These are phyloP conservation scores for Chionodraco myersi DNA, from an alignment of 2,113 vertebrate species.

Conservation along the genomic window DNA sequence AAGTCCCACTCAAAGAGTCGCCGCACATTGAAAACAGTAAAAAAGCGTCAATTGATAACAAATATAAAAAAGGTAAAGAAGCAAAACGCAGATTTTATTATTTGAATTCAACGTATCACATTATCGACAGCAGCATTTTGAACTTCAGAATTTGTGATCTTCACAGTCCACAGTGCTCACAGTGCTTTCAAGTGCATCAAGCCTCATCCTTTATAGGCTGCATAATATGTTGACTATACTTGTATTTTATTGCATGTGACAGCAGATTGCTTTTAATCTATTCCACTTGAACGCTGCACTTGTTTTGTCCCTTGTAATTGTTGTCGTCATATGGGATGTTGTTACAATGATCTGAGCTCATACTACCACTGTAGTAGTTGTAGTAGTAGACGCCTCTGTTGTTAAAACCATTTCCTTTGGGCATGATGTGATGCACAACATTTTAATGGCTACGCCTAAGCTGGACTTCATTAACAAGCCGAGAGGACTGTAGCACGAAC, in stretches of 20 bases:
- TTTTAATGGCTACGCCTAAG: conserved; percentile 27
- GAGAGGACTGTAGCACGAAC: conserved; percentile 42
- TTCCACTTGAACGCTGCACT: conserved; percentile 26
- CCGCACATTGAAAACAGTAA: no score
- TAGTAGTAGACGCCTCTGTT: conserved; percentile 4
- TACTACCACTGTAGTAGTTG: neutral
- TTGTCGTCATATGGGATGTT: conserved; percentile 3
- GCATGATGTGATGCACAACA: conserved; percentile 23
- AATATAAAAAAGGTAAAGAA: neutral
- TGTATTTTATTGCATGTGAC: conserved; percentile 1
- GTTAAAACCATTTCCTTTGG: conserved; percentile 32
- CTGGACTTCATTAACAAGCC: conserved; percentile 32
- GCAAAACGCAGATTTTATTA: neutral
- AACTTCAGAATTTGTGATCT: neutral
- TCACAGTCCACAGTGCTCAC: neutral
- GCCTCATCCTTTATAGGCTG: neutral
- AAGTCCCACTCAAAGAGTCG: neutral
- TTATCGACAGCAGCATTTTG: neutral
- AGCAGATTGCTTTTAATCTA: conserved; percentile 20
- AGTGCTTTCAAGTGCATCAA: neutral
- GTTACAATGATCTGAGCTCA: neutral
- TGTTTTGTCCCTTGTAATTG: conserved; percentile 4
- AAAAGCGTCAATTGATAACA: neutral
- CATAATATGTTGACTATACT: neutral
- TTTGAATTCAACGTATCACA: neutral